phyloP scores from a whole-genome alignment of 2,797 vertebrate species.

The Sphaeramia orbicularis region DNA sequence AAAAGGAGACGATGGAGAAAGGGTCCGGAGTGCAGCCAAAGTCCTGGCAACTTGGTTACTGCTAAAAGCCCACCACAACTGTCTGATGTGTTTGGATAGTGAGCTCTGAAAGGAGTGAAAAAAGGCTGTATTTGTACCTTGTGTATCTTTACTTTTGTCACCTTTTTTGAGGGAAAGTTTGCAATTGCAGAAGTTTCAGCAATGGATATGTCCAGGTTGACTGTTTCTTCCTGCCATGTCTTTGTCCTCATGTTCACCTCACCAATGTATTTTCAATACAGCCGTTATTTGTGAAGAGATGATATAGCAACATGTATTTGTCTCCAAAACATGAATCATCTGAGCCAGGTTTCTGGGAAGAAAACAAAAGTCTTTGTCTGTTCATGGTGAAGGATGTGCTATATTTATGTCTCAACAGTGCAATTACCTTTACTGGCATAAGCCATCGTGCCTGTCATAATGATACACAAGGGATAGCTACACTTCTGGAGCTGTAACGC shows the following conservation, averaged over 20 bases:
- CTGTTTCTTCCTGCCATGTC: conserved; percentile 15
- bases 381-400: conserved; percentile 53
- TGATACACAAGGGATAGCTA: conserved; percentile 71
- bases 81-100: conserved; percentile 39
- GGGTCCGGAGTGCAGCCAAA: conserved; percentile 41
- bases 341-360: conserved; percentile 58
- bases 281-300: conserved; percentile 44
- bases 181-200: conserved; percentile 15
- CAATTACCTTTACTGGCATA: conserved; percentile 78
- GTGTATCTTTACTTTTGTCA: conserved; percentile 4
- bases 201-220: conserved; percentile 15
- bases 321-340: conserved; percentile 64
- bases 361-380: conserved; percentile 75
- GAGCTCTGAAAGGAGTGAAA: conserved; percentile 1
- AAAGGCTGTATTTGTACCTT: background rate
- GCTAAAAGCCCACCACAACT: conserved; percentile 48
- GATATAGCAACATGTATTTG: conserved; percentile 45
- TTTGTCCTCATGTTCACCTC: conserved; percentile 47
- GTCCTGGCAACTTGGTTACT: conserved; percentile 59
- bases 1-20: conserved; percentile 33
- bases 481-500: conserved; percentile 58
- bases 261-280: conserved; percentile 25
- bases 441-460: conserved; percentile 70
- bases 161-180: conserved; percentile 24
- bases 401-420: conserved; percentile 76